Evolutionary conservation across 2,113 vertebrate species (phyloP).

Genomic region (Eulemur macaco): DNA sequence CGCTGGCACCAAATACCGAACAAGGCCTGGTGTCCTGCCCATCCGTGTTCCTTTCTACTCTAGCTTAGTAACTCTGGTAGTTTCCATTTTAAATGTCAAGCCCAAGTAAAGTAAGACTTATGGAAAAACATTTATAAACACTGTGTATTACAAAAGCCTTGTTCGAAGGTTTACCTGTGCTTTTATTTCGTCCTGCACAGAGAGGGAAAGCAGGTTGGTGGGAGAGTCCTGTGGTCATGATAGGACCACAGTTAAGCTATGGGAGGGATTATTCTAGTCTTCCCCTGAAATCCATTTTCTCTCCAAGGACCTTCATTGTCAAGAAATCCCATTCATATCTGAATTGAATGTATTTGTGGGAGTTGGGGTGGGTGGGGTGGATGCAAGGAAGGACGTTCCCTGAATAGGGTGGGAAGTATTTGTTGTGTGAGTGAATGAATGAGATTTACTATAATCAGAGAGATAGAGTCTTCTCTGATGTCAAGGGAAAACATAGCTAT

Average conservation of each 20-base stretch:
- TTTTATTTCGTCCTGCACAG: neutral
- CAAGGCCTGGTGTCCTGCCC: neutral
- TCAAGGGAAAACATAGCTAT: neutral
- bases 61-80: neutral
- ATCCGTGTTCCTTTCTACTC: neutral
- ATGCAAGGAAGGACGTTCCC: neutral
- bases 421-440: neutral
- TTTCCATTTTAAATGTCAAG: slow-evolving; percentile 8
- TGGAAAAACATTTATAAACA: neutral
- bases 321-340: neutral
- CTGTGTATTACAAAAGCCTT: neutral
- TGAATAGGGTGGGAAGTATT: neutral
- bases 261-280: neutral
- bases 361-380: neutral
- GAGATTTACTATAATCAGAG: neutral
- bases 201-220: neutral
- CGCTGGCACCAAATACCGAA: neutral
- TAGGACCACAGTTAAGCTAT: neutral
- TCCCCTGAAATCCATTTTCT: neutral
- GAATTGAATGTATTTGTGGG: neutral
- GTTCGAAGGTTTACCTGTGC: neutral
- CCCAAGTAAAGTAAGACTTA: neutral
- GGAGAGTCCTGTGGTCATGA: neutral
- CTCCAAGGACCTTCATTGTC: neutral
- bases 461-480: neutral